phyloP scores from a whole-genome alignment of 2,888 invertebrate species.

The Andrena minutula region DNA sequence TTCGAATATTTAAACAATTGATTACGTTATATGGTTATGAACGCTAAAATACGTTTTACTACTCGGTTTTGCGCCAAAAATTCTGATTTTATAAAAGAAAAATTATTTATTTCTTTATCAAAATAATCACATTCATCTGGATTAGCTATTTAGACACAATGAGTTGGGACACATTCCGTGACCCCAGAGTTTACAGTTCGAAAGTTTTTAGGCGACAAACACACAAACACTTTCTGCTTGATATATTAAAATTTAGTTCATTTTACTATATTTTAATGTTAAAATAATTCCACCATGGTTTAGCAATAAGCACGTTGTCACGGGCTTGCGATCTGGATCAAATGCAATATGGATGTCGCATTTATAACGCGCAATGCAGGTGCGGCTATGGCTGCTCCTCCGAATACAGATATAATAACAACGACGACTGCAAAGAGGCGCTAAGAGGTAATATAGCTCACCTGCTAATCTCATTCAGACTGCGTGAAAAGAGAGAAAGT shows the following conservation, averaged over 20 bases:
- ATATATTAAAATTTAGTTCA: too few species aligned
- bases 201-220: too few species aligned
- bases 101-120: too few species aligned
- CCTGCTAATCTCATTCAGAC: slow-evolving; percentile 13
- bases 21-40: neutral
- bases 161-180: too few species aligned
- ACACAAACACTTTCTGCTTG: too few species aligned
- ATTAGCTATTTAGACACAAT: too few species aligned
- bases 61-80: too few species aligned
- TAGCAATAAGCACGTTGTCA: slow-evolving; percentile 67
- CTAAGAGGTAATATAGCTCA: slow-evolving; percentile 86
- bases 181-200: too few species aligned
- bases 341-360: slow-evolving; percentile 88
- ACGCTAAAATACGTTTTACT: neutral
- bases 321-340: slow-evolving; percentile 87
- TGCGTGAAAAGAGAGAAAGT: neutral
- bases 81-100: too few species aligned
- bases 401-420: slow-evolving; percentile 88
- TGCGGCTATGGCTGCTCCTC: slow-evolving; percentile 89
- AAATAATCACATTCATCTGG: too few species aligned
- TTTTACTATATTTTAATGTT: too few species aligned
- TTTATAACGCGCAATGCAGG: slow-evolving; percentile 87
- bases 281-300: slow-evolving; percentile 2
- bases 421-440: slow-evolving; percentile 88
- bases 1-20: neutral